A percentile compares a stretch with the other conserved stretches of the same genome.
Conservation (phyloP, 2,888 invertebrate species). For the Oconnorella tubifera region DNA sequence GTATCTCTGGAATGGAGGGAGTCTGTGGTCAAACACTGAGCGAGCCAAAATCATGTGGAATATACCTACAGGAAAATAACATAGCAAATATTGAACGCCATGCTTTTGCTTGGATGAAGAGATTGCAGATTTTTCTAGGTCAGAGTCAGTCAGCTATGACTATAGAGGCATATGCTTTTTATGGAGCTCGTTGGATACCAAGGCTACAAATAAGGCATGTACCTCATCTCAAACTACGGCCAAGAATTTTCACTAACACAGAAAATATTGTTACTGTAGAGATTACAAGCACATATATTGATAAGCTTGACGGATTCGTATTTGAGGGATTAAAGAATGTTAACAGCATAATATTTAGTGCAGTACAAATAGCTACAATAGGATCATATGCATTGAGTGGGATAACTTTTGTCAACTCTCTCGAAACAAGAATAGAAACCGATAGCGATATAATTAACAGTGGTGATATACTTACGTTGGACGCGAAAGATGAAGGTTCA, state of each 20-base stretch:
- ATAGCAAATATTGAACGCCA: conserved; percentile 12
- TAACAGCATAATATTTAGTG: conserved; percentile 1
- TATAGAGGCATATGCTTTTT: conserved; percentile 20
- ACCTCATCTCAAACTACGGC: conserved; percentile 8
- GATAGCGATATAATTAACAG: not conserved
- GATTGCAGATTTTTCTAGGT: conserved; percentile 11
- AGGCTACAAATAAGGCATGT: conserved; percentile 7
- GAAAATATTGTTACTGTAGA: conserved; percentile 12
- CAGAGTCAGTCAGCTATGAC: conserved; percentile 4
- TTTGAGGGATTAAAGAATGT: conserved; percentile 20
- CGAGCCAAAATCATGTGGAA: not conserved
- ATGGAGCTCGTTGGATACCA: conserved; percentile 12
- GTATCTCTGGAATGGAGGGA: conserved; percentile 2
- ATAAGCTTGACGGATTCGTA: conserved; percentile 8
- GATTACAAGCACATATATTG: conserved; percentile 11
- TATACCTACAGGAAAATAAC: conserved; percentile 12
- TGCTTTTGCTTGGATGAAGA: conserved; percentile 20
- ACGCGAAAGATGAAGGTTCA: too few species aligned
- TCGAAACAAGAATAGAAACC: not conserved
- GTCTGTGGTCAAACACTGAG: not conserved
- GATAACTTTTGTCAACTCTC: not conserved
- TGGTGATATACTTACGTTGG: not conserved
- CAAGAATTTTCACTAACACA: conserved; percentile 19
- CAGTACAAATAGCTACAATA: conserved; percentile 6
- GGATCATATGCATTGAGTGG: conserved; percentile 15